Conservation (phyloP, 2,113 vertebrate genomes). For the Cebidichthys violaceus region DNA sequence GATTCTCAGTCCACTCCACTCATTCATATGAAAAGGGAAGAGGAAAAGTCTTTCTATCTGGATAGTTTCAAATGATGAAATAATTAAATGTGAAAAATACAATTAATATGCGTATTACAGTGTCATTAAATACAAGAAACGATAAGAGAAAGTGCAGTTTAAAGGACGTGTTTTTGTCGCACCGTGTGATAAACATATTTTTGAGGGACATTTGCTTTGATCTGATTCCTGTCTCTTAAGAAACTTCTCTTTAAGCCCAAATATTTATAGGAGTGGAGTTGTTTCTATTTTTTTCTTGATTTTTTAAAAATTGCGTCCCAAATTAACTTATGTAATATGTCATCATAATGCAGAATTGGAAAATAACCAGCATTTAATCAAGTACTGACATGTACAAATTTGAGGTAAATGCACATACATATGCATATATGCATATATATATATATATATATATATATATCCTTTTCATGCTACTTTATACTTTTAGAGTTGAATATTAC, state of each 20-base stretch:
- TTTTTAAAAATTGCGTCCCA: background rate
- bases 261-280: background rate
- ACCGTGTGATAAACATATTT: too few relatives aligned
- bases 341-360: background rate
- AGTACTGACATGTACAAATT: background rate
- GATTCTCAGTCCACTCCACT: too few relatives aligned
- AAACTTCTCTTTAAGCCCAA: background rate
- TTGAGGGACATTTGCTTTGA: background rate
- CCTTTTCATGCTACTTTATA: background rate
- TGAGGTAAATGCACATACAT: background rate
- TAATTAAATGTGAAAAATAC: too few relatives aligned
- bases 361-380: background rate
- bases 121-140: too few relatives aligned
- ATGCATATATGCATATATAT: too few relatives aligned
- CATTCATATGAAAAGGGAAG: too few relatives aligned
- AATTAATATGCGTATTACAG: too few relatives aligned
- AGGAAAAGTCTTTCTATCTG: too few relatives aligned
- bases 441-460: too few relatives aligned
- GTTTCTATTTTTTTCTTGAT: background rate
- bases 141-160: too few relatives aligned
- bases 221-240: background rate
- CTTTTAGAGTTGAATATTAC: background rate
- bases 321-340: background rate
- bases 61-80: too few relatives aligned
- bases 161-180: too few relatives aligned